These are phyloP conservation scores for Thymallus thymallus DNA, from an alignment of 2,113 vertebrate species.

Conservation along the genomic window DNA sequence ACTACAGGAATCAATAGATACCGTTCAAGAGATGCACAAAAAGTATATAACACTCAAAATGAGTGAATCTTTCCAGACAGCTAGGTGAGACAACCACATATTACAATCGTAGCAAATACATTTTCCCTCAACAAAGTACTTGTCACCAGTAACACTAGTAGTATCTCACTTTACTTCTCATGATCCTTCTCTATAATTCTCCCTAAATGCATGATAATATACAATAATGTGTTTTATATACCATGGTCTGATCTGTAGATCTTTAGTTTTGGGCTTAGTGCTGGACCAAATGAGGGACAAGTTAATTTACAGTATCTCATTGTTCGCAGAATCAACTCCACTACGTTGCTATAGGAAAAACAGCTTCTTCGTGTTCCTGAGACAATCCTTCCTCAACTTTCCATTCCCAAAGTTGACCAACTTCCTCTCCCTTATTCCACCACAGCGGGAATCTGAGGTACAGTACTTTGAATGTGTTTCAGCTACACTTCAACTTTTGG, in stretches of 20 bases:
- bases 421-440: slow-evolving; percentile 40
- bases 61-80: too few species aligned
- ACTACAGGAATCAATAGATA: too few species aligned
- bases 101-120: not conserved
- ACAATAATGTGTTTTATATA: not conserved
- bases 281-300: too few species aligned
- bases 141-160: not conserved
- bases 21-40: too few species aligned
- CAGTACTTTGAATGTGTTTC: not conserved
- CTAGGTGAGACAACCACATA: too few species aligned
- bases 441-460: slow-evolving; percentile 25
- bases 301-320: not conserved
- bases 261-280: too few species aligned
- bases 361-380: slow-evolving; percentile 25
- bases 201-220: not conserved
- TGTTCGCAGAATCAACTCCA: slow-evolving; percentile 21
- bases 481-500: not conserved
- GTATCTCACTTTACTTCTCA: too few species aligned
- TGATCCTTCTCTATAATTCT: not conserved
- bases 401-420: slow-evolving; percentile 20
- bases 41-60: too few species aligned
- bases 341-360: slow-evolving; percentile 21
- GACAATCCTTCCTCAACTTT: slow-evolving; percentile 16
- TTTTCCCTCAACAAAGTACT: not conserved
- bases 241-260: too few species aligned